A percentile compares a stretch with the other conserved stretches of the same genome.
phyloP scores from a whole-genome alignment of 1,140 invertebrate species.

The Drosophila ananassae region DNA sequence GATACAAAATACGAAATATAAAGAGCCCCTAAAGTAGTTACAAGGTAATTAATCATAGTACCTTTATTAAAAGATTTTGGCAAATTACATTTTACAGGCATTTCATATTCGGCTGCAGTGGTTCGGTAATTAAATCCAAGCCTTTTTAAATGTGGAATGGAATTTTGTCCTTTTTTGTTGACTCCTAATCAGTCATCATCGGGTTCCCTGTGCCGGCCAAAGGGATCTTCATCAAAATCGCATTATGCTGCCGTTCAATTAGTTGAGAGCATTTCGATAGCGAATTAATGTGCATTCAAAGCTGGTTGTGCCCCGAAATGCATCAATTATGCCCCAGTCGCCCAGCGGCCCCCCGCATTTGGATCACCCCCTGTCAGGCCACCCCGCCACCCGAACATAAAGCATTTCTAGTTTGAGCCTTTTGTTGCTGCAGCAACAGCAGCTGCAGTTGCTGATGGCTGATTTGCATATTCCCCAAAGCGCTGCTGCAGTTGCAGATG shows the following conservation, averaged over 20 bases:
- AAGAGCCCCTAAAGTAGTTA: too few species aligned
- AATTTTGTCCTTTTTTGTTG: slow-evolving; percentile 15
- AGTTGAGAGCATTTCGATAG: slow-evolving; percentile 57
- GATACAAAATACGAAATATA: too few species aligned
- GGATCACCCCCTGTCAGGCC: slow-evolving; percentile 3
- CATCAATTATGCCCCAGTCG: slow-evolving; percentile 63
- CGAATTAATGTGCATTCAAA: slow-evolving; percentile 47
- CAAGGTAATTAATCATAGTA: too few species aligned
- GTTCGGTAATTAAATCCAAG: neutral
- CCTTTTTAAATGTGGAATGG: slow-evolving; percentile 10
- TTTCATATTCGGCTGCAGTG: neutral
- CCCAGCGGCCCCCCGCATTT: neutral
- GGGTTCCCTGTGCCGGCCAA: neutral
- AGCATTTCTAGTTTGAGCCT: slow-evolving; percentile 69
- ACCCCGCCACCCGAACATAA: slow-evolving; percentile 26
- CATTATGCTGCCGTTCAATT: slow-evolving; percentile 52
- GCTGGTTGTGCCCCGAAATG: slow-evolving; percentile 40
- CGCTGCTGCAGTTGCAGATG: slow-evolving; percentile 66
- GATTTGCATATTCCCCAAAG: slow-evolving; percentile 81
- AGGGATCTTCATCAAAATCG: slow-evolving; percentile 54
- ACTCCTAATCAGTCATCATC: slow-evolving; percentile 28
- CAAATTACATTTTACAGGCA: too few species aligned
- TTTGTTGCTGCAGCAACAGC: slow-evolving; percentile 50
- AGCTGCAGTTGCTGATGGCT: slow-evolving; percentile 59
- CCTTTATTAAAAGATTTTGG: too few species aligned